Evolutionary conservation across 2,888 invertebrate species (phyloP).

Genomic region (Biston stratarius): DNA sequence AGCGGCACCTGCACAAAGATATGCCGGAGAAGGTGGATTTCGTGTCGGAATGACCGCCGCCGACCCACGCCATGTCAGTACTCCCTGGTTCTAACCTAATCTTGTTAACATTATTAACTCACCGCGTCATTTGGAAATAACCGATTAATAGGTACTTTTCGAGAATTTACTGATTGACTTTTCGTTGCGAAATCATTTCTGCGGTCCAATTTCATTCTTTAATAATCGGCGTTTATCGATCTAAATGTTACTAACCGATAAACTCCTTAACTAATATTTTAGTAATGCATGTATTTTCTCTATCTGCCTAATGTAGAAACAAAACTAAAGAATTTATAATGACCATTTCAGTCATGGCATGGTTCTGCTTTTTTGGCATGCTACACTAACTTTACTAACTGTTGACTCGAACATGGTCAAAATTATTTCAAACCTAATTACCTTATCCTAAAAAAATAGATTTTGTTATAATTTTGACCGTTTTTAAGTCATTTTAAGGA

Average conservation of each 20-base stretch:
- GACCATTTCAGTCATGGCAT: conserved; percentile 15
- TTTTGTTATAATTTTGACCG: conserved; percentile 26
- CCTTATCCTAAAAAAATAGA: not conserved
- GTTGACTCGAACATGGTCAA: conserved; percentile 28
- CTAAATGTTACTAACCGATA: not conserved
- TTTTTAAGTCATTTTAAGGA: conserved; percentile 19
- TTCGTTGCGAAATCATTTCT: not conserved
- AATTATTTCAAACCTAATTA: conserved; percentile 4
- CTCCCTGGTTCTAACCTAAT: conserved; percentile 43
- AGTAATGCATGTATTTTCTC: not conserved
- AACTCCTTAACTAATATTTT: conserved; percentile 3
- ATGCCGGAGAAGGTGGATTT: conserved; percentile 85
- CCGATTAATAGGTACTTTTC: not conserved
- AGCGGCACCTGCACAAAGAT: conserved; percentile 84
- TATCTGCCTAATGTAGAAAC: not conserved
- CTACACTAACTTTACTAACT: conserved; percentile 22
- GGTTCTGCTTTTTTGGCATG: conserved; percentile 46
- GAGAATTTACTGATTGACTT: not conserved
- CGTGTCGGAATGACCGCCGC: conserved; percentile 80
- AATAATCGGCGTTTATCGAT: not conserved
- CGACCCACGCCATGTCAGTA: conserved; percentile 71
- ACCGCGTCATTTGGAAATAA: conserved; percentile 34
- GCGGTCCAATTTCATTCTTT: not conserved
- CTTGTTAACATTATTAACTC: conserved; percentile 29
- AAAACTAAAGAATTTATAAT: not conserved